phyloP scores from a whole-genome alignment of 2,113 vertebrate species.

The Beaufortia kweichowensis region DNA sequence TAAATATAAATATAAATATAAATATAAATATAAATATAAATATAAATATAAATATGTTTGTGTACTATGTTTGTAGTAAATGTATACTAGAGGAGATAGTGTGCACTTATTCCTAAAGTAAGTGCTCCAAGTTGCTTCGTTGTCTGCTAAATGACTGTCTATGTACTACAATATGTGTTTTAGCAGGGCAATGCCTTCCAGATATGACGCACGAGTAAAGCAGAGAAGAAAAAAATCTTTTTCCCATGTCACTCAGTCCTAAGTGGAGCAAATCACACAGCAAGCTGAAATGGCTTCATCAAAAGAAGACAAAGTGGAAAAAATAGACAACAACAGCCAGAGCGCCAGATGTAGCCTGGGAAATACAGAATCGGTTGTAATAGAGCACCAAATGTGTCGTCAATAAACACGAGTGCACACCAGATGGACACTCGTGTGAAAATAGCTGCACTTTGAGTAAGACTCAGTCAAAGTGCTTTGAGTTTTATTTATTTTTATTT shows the following conservation, averaged over 20 bases:
- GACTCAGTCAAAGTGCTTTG: conserved; percentile 8
- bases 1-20: too few species aligned
- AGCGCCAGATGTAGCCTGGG: conserved; percentile 24
- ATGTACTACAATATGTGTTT: neutral
- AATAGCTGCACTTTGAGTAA: conserved; percentile 28
- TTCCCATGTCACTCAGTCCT: conserved; percentile 2
- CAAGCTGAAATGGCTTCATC: conserved; percentile 6
- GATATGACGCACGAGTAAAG: neutral
- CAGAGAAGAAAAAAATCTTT: neutral
- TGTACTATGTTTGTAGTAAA: too few species aligned
- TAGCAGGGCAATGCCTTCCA: neutral
- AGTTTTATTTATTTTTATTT: conserved; percentile 17
- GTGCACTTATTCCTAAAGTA: neutral
- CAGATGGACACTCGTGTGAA: conserved; percentile 32
- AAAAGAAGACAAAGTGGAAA: conserved; percentile 27
- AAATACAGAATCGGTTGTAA: conserved; percentile 26
- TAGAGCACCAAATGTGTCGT: conserved; percentile 14
- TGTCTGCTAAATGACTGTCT: neutral
- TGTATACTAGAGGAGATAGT: too few species aligned
- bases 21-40: too few species aligned
- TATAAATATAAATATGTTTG: too few species aligned
- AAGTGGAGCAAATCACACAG: conserved; percentile 10
- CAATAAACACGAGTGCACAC: conserved; percentile 28
- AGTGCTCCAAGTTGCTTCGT: neutral
- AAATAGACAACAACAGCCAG: conserved; percentile 35